A percentile compares a stretch with the other conserved stretches of the same genome.
Conservation (phyloP, 2,888 invertebrate species). For the Heliconius sara region DNA sequence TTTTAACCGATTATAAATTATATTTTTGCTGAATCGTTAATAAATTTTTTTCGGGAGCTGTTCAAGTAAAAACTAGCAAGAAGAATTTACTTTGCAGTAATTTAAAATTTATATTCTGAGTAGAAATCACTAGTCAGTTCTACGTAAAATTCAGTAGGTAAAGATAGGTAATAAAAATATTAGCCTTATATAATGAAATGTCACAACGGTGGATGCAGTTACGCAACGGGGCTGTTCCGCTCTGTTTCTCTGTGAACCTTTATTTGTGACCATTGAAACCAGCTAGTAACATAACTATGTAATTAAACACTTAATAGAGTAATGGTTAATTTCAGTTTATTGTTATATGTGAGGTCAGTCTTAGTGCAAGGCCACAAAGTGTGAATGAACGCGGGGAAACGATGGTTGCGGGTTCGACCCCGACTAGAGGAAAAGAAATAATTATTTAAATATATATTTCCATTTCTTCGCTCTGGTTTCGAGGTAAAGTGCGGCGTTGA, state of each 20-base stretch:
- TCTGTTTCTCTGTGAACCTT: slow-evolving; percentile 56
- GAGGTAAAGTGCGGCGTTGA: neutral
- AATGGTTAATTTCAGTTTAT: neutral
- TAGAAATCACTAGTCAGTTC: too few relatives aligned
- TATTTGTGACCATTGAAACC: slow-evolving; percentile 8
- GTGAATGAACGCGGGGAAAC: neutral
- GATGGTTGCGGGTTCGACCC: neutral
- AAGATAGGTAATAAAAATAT: slow-evolving; percentile 16
- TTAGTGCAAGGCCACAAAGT: too few relatives aligned
- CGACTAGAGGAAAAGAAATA: neutral
- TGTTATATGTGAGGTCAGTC: too few relatives aligned
- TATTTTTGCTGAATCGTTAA: too few relatives aligned
- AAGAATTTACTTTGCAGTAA: too few relatives aligned
- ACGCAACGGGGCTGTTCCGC: slow-evolving; percentile 67
- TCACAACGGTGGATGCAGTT: slow-evolving; percentile 51
- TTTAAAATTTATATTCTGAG: too few relatives aligned
- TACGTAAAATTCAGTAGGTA: neutral
- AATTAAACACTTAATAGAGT: neutral
- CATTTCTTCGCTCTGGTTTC: neutral
- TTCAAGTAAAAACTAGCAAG: too few relatives aligned
- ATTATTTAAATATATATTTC: neutral
- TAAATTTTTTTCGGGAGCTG: too few relatives aligned
- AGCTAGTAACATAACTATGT: slow-evolving; percentile 39
- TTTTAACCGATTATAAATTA: slow-evolving; percentile 5
- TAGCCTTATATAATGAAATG: slow-evolving; percentile 40